Conservation (phyloP, 1,140 invertebrate genomes). For the Philopotamus ludificatus region DNA sequence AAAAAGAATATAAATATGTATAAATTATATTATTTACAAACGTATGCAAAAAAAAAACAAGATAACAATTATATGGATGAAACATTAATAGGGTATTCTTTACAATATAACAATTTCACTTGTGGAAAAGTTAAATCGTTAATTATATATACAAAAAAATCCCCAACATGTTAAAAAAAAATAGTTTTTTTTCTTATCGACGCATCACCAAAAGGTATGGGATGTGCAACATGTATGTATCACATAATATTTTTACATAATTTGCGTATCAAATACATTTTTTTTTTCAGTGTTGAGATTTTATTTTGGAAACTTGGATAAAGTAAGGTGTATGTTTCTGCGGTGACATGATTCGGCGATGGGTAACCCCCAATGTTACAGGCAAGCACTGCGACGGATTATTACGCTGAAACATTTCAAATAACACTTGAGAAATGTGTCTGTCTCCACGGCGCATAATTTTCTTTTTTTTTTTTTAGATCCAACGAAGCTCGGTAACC, state of each 20-base stretch:
- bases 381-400: constrained; percentile 18
- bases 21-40: constrained; percentile 41
- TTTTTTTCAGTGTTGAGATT: neutral
- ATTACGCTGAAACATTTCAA: constrained; percentile 41
- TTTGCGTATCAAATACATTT: neutral
- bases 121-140: neutral
- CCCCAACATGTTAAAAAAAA: neutral
- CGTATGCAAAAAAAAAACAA: constrained; percentile 24
- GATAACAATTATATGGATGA: constrained; percentile 19
- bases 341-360: constrained; percentile 29
- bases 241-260: neutral
- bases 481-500: too few species aligned
- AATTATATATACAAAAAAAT: constrained; percentile 9
- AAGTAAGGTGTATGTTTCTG: constrained; percentile 35
- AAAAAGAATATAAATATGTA: constrained; percentile 33
- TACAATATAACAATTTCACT: constrained; percentile 23
- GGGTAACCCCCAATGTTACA: constrained; percentile 17
- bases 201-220: neutral
- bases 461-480: too few species aligned
- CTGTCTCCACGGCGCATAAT: too few species aligned
- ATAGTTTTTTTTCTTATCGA: constrained; percentile 1
- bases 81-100: constrained; percentile 13
- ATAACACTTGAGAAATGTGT: constrained; percentile 29
- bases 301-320: neutral
- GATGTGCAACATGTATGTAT: neutral